Conservation (phyloP, 2,113 vertebrate genomes). For the Carlito syrichta region DNA sequence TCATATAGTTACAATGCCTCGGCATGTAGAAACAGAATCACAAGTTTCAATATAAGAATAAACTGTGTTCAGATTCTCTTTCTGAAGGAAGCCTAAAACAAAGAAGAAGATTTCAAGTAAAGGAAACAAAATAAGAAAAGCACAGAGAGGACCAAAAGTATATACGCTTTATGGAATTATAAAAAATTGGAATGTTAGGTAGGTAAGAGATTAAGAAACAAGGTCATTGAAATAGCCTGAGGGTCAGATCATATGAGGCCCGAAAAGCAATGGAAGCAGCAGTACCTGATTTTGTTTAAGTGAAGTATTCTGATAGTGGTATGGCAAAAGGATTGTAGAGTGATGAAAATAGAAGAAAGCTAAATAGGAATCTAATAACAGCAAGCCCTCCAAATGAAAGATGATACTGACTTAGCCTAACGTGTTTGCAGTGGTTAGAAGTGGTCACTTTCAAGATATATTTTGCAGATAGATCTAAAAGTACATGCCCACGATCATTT, state of each 20-base stretch:
- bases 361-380: neutral
- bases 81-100: neutral
- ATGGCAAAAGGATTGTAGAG: neutral
- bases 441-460: neutral
- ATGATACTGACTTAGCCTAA: neutral
- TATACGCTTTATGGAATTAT: neutral
- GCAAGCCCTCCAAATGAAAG: neutral
- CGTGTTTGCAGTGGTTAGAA: neutral
- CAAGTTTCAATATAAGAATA: neutral
- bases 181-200: neutral
- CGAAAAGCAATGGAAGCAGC: neutral
- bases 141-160: neutral
- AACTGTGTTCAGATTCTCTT: neutral
- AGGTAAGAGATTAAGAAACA: neutral
- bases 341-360: neutral
- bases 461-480: neutral
- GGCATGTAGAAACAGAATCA: neutral
- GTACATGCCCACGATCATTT: neutral
- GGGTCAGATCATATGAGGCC: neutral
- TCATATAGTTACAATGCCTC: neutral
- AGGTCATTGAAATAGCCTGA: neutral
- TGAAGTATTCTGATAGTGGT: neutral
- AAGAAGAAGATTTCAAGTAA: neutral
- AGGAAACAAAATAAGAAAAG: constrained; percentile 2
- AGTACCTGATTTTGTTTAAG: neutral